These are phyloP conservation scores for Toxotes lorentzi DNA, from an alignment of 2,797 vertebrate species.

Conservation along the genomic window DNA sequence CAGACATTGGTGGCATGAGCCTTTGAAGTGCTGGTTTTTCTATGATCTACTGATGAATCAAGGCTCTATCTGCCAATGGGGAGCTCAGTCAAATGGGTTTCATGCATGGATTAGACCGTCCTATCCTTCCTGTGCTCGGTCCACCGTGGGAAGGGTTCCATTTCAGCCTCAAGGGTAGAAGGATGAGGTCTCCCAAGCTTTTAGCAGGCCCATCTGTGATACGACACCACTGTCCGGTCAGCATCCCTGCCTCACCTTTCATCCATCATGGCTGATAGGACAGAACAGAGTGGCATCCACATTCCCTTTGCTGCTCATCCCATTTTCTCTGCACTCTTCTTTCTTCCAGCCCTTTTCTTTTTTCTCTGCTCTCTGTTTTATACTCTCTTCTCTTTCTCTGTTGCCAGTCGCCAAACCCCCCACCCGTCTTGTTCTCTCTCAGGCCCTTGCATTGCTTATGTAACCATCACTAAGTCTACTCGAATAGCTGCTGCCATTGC, in stretches of 20 bases:
- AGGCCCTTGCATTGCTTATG: conserved; percentile 68
- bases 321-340: conserved; percentile 16
- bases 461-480: conserved; percentile 79
- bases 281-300: conserved; percentile 36
- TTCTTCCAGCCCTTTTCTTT: background rate
- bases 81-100: conserved; percentile 65
- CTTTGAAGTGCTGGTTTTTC: conserved; percentile 69
- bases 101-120: conserved; percentile 67
- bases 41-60: conserved; percentile 62
- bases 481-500: conserved; percentile 72
- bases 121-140: conserved; percentile 41
- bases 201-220: conserved; percentile 59
- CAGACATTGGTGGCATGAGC: conserved; percentile 41
- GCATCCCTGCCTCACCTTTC: conserved; percentile 50
- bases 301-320: conserved; percentile 27
- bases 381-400: background rate
- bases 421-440: conserved; percentile 44
- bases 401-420: conserved; percentile 3
- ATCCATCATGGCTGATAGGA: conserved; percentile 37
- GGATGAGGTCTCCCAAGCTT: conserved; percentile 55
- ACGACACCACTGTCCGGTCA: conserved; percentile 38
- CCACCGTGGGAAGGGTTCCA: conserved; percentile 53
- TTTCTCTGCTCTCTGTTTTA: conserved; percentile 5
- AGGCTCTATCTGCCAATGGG: conserved; percentile 56
- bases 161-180: conserved; percentile 49